These are phyloP conservation scores for Lophius piscatorius DNA, from an alignment of 2,113 vertebrate genomes.

Conservation along the genomic window DNA sequence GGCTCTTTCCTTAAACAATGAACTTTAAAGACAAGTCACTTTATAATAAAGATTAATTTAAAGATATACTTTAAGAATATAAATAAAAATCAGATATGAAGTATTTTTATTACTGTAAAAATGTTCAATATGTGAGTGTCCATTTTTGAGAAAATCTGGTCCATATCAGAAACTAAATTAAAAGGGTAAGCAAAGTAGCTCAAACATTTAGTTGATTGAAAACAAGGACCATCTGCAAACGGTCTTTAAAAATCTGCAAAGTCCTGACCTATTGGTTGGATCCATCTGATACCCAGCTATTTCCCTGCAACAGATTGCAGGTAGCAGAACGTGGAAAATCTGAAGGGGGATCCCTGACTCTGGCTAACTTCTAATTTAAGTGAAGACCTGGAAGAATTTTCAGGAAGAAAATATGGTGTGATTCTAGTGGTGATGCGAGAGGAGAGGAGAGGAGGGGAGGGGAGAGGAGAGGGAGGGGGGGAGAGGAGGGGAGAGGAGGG, in stretches of 20 bases:
- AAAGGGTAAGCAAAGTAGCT: no score
- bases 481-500: conserved; percentile 38
- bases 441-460: conserved; percentile 45
- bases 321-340: conserved; percentile 42
- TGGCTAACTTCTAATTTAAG: conserved; percentile 62
- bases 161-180: no score
- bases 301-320: conserved; percentile 60
- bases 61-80: no score
- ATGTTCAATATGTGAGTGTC: no score
- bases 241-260: conserved; percentile 61
- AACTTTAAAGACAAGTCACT: no score
- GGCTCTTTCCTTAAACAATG: no score
- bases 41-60: no score
- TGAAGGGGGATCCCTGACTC: conserved; percentile 50
- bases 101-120: no score
- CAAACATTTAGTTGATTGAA: no score
- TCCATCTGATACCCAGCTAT: conserved; percentile 22
- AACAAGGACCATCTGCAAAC: conserved; percentile 54
- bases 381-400: conserved; percentile 25
- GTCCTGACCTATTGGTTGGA: conserved; percentile 35
- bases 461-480: conserved; percentile 13
- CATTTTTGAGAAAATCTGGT: no score
- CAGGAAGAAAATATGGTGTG: conserved; percentile 29
- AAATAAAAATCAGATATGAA: no score
- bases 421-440: no score